Evolutionary conservation across 1,140 invertebrate genomes (phyloP), one percentile per base, ranked within the genome.

Genomic region (Dendrolimus kikuchii): DNA sequence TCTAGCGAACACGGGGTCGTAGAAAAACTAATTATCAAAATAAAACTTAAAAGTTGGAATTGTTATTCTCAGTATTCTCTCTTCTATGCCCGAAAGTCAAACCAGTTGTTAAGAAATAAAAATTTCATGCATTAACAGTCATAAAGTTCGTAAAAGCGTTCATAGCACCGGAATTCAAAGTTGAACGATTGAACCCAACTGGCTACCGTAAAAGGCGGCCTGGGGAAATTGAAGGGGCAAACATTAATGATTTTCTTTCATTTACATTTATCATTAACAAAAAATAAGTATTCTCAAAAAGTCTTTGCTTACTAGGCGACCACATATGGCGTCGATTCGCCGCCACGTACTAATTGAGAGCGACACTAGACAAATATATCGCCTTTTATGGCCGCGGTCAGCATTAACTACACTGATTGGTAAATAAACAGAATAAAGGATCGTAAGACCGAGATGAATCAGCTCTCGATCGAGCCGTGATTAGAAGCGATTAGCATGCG

Each of bases 401-500:
- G 71, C 70, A 79, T 77, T 79, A 79, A 76, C 61, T 67, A 73
- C 66, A 75, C 71, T 80, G 80, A 81, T 81, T 78, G 75, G 72
- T 80, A 80, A 85, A 85, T 77, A 81, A 81, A 84, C 74, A 80
- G 66, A 64, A 68, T 70, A 71, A 64, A 75, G 67, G 69, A 75
- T 75, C 57, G 58, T 65, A 74, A 73, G 66, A 64, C 65, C 51
- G 60, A 66, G 72, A 74, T 85, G 79, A 81, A 80, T 85, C 78
- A 83, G 78, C 68, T 77, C 74, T 72, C 73, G 79, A 85, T 82
- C 75, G 70, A 60, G 66, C 68, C 71, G 68, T 81, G 81, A 85
- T 85, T 83, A 85, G 72, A 70, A 67, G 62, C 80, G 78, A 85
- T 85, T 83, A 85, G 77, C 75, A 83, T 82, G 75, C 75, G 74